These are phyloP conservation scores for Amphipyra tragopoginis DNA, from an alignment of 2,888 invertebrate genomes.

Conservation along the genomic window DNA sequence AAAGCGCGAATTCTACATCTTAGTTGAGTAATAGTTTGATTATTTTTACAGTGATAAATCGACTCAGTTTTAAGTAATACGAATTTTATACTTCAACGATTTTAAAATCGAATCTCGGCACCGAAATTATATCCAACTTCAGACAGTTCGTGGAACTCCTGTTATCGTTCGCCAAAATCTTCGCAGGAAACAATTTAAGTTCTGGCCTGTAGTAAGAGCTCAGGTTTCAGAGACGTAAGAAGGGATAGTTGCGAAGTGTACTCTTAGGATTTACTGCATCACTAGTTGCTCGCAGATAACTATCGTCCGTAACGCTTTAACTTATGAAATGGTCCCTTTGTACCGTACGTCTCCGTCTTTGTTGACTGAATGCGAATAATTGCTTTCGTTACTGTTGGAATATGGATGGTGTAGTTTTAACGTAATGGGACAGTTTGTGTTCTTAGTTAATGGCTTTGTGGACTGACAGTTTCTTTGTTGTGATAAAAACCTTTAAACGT, in stretches of 20 bases:
- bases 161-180: slow-evolving; percentile 64
- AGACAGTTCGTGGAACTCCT: slow-evolving; percentile 54
- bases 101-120: slow-evolving; percentile 55
- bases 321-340: slow-evolving; percentile 85
- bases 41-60: slow-evolving; percentile 60
- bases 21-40: slow-evolving; percentile 60
- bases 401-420: slow-evolving; percentile 81
- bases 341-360: slow-evolving; percentile 74
- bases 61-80: slow-evolving; percentile 48
- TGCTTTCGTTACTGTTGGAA: slow-evolving; percentile 78
- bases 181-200: slow-evolving; percentile 71
- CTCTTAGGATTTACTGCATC: slow-evolving; percentile 85
- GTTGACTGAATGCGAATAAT: slow-evolving; percentile 83
- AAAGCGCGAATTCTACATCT: slow-evolving; percentile 50
- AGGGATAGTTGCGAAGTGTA: slow-evolving; percentile 79
- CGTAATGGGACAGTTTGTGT: slow-evolving; percentile 81
- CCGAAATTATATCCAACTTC: slow-evolving; percentile 55
- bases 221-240: slow-evolving; percentile 70
- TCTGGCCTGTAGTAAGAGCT: slow-evolving; percentile 69
- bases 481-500: slow-evolving; percentile 70
- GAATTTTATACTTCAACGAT: slow-evolving; percentile 56
- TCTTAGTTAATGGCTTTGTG: slow-evolving; percentile 81
- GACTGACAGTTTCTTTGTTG: slow-evolving; percentile 72
- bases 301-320: slow-evolving; percentile 81
- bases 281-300: slow-evolving; percentile 85